phyloP scores from a whole-genome alignment of 2,797 vertebrate genomes.

The Phoebastria nigripes region DNA sequence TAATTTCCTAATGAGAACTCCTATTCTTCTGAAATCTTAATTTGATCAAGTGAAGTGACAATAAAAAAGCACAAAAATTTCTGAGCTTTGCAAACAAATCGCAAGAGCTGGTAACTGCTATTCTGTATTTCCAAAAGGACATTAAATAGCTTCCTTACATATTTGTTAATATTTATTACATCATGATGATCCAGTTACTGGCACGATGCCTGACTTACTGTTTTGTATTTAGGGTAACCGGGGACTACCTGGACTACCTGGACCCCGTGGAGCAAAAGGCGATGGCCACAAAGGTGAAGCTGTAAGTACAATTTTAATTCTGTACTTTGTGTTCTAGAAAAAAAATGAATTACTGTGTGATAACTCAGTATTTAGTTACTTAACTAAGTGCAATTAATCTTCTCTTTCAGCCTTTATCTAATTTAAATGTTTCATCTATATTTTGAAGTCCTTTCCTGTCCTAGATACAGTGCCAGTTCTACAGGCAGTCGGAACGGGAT shows the following conservation, averaged over 20 bases:
- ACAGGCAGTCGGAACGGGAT: not conserved
- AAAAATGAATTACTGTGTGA: not conserved
- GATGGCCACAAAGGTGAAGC: slow-evolving; percentile 77
- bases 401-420: not conserved
- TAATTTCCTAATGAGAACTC: not conserved
- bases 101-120: not conserved
- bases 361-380: not conserved
- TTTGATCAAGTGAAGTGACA: not conserved
- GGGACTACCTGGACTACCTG: slow-evolving; percentile 74
- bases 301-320: slow-evolving; percentile 72
- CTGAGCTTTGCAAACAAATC: not conserved
- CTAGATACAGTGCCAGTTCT: not conserved
- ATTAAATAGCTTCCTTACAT: not conserved
- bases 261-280: slow-evolving; percentile 79
- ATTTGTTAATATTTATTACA: not conserved
- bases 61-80: not conserved
- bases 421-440: not conserved
- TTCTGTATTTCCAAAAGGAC: not conserved
- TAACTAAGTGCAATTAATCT: not conserved
- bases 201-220: not conserved
- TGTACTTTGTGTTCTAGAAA: not conserved
- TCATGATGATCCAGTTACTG: not conserved
- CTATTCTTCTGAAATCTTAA: not conserved
- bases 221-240: slow-evolving; percentile 74
- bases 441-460: not conserved